These are phyloP conservation scores for Scaptomyza montana DNA, from an alignment of 1,140 invertebrate species.

Conservation along the genomic window DNA sequence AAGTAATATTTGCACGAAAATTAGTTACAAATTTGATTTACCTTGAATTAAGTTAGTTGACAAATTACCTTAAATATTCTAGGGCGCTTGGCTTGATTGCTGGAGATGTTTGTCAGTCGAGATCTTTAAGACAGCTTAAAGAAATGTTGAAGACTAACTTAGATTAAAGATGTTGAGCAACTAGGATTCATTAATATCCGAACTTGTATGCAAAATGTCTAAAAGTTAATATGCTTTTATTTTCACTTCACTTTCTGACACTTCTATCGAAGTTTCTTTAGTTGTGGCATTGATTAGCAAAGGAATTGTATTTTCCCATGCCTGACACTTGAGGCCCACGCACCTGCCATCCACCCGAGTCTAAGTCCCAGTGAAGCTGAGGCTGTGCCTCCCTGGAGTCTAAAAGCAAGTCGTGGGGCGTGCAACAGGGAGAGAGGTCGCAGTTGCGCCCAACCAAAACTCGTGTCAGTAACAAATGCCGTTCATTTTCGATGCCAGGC, in stretches of 20 bases:
- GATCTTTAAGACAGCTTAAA: not conserved
- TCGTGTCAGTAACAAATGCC: slow-evolving; percentile 72
- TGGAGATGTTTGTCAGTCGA: not conserved
- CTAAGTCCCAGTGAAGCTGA: slow-evolving; percentile 1
- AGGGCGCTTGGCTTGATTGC: slow-evolving; percentile 7
- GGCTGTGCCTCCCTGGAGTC: slow-evolving; percentile 3
- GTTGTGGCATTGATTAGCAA: slow-evolving; percentile 37
- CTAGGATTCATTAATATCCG: no score
- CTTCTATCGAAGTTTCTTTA: slow-evolving; percentile 17
- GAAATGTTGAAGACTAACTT: no score
- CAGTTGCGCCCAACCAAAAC: slow-evolving; percentile 19
- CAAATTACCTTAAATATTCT: slow-evolving; percentile 36
- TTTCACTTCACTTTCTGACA: not conserved
- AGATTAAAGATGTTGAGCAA: no score
- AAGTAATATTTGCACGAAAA: slow-evolving; percentile 37
- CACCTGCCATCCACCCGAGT: not conserved
- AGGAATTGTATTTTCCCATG: slow-evolving; percentile 29
- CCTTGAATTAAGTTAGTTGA: slow-evolving; percentile 45
- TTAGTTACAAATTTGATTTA: slow-evolving; percentile 58
- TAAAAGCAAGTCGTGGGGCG: not conserved
- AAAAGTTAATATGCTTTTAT: not conserved
- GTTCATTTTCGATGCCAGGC: slow-evolving; percentile 69
- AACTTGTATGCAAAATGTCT: no score
- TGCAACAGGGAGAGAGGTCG: no score
- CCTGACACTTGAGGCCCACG: slow-evolving; percentile 14